A percentile compares a stretch with the other conserved stretches of the same genome.
phyloP scores from a whole-genome alignment of 2,797 vertebrate genomes.

The Urophycis tenuis region DNA sequence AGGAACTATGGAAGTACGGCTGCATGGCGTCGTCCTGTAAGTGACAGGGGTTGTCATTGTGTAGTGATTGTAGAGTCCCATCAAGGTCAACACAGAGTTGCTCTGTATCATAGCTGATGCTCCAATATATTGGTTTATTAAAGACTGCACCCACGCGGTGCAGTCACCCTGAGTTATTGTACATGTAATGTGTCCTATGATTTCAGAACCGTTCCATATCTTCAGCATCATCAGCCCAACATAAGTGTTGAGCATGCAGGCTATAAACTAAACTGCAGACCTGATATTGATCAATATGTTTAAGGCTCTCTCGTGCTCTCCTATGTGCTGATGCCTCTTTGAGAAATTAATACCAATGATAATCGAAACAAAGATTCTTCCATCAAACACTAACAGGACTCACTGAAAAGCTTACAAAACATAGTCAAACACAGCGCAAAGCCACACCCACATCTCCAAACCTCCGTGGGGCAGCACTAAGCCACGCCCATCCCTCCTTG shows the following conservation, averaged over 20 bases:
- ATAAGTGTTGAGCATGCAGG: not conserved
- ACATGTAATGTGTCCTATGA: not conserved
- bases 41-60: not conserved
- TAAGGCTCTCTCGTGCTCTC: not conserved
- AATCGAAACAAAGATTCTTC: not conserved
- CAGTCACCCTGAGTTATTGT: not conserved
- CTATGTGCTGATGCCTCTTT: not conserved
- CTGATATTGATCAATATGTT: not conserved
- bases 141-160: not conserved
- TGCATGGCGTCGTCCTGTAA: not conserved
- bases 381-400: constrained; percentile 26
- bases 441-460: no score
- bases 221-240: constrained; percentile 30
- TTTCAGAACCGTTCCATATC: not conserved
- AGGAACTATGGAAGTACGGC: not conserved
- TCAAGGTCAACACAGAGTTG: not conserved
- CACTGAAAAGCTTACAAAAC: constrained; percentile 41
- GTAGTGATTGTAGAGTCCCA: not conserved
- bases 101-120: not conserved
- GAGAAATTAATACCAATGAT: not conserved
- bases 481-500: no score
- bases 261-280: not conserved
- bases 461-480: no score
- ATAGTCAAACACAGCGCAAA: constrained; percentile 9
- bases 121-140: not conserved